phyloP scores from a whole-genome alignment of 2,888 invertebrate species.

The Rotaria sp. region DNA sequence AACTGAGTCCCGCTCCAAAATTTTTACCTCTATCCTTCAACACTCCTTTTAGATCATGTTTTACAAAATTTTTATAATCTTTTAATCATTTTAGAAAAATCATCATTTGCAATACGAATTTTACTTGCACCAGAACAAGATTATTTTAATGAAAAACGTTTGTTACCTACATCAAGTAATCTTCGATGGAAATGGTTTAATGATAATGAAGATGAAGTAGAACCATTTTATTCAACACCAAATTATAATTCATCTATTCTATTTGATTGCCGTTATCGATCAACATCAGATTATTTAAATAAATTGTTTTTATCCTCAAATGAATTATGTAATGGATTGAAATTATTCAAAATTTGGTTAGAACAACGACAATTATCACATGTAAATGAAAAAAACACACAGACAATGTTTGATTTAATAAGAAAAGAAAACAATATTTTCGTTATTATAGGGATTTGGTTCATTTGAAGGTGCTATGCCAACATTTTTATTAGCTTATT shows the following conservation, averaged over 20 bases:
- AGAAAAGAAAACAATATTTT: not conserved
- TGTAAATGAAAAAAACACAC: not conserved
- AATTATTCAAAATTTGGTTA: not conserved
- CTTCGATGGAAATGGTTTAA: not conserved
- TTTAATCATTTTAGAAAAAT: not conserved
- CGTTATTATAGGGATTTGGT: not conserved
- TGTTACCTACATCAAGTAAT: slow-evolving; percentile 1
- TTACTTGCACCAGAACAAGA: not conserved
- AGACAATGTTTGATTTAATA: not conserved
- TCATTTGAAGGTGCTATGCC: not conserved
- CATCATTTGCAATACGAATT: not conserved
- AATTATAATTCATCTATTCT: not conserved
- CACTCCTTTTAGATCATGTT: too few relatives aligned
- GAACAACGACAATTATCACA: slow-evolving; percentile 11
- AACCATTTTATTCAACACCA: not conserved
- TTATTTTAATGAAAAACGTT: not conserved
- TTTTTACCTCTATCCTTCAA: too few relatives aligned
- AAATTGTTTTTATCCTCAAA: not conserved
- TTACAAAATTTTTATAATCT: too few relatives aligned
- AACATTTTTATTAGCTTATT: not conserved
- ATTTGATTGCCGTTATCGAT: not conserved
- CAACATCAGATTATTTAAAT: not conserved
- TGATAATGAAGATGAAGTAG: not conserved
- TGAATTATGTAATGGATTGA: slow-evolving; percentile 4
- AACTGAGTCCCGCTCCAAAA: too few relatives aligned